phyloP scores from a whole-genome alignment of 2,888 invertebrate species.

The Hypolimnas misippus region DNA sequence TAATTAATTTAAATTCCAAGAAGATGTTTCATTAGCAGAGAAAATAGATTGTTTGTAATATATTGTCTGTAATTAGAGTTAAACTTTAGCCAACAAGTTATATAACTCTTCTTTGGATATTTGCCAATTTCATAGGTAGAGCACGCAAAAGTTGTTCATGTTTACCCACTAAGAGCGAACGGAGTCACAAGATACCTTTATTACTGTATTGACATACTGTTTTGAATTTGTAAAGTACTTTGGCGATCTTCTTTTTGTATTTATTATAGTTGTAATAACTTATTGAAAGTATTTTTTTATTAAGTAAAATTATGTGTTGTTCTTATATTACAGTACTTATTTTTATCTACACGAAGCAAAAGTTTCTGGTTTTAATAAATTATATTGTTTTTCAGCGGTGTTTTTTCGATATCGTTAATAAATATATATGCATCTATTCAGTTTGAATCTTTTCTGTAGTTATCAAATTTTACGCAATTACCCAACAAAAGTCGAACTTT shows the following conservation, averaged over 20 bases:
- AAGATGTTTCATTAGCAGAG: background rate
- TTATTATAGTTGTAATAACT: background rate
- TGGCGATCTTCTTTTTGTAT: background rate
- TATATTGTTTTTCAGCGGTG: no score
- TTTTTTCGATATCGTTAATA: no score
- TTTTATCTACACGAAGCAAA: no score
- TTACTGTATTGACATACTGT: background rate
- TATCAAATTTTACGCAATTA: no score
- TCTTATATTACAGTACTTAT: no score
- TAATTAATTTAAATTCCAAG: conserved; percentile 1
- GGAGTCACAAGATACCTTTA: conserved; percentile 7
- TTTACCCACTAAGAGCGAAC: conserved; percentile 24
- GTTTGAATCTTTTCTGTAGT: no score
- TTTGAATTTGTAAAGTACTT: background rate
- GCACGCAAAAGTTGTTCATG: conserved; percentile 30
- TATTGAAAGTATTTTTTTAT: no score
- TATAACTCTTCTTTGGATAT: conserved; percentile 28
- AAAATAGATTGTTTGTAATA: conserved; percentile 12
- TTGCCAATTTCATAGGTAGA: conserved; percentile 30
- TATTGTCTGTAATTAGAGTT: conserved; percentile 13
- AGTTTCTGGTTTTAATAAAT: no score
- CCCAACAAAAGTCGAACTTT: no score
- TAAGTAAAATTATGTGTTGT: no score
- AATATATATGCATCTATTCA: no score
- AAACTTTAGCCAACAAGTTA: conserved; percentile 28